Evolutionary conservation across 2,888 invertebrate genomes (phyloP).

Genomic region (Strigamia crassipes): DNA sequence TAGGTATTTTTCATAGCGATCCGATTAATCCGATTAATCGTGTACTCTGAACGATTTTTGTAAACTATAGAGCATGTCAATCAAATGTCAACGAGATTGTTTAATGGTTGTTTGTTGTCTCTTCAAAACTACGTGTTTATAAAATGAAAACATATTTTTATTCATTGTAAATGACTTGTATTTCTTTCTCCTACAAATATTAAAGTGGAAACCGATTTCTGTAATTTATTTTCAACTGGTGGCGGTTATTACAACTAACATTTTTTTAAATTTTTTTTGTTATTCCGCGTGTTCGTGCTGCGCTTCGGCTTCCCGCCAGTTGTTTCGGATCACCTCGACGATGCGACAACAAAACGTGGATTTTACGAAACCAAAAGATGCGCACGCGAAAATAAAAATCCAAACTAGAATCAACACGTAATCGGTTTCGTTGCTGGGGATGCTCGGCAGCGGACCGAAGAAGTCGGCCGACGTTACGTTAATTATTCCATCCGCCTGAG

Average conservation of each 20-base stretch:
- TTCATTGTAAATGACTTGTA: constrained; percentile 5
- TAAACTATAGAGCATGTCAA: constrained; percentile 32
- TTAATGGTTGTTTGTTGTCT: constrained; percentile 23
- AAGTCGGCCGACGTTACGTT: constrained; percentile 77
- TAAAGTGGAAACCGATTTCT: not conserved
- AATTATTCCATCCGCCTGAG: constrained; percentile 67
- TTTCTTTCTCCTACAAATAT: not conserved
- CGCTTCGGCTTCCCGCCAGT: constrained; percentile 86
- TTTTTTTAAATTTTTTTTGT: no score
- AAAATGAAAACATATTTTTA: constrained; percentile 7
- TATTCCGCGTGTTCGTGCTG: constrained; percentile 77
- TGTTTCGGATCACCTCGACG: constrained; percentile 80
- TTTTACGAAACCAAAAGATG: constrained; percentile 74
- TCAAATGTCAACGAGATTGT: constrained; percentile 4
- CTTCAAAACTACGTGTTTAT: not conserved
- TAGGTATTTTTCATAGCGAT: constrained; percentile 20
- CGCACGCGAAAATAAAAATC: constrained; percentile 78
- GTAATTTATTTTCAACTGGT: not conserved
- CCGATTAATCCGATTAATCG: not conserved
- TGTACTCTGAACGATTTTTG: constrained; percentile 2
- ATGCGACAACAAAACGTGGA: constrained; percentile 78
- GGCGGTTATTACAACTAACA: not conserved
- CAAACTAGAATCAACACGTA: constrained; percentile 81
- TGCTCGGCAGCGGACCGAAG: constrained; percentile 77
- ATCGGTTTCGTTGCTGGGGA: constrained; percentile 77